phyloP scores from a whole-genome alignment of 2,888 invertebrate species.

The Tachina grossa region DNA sequence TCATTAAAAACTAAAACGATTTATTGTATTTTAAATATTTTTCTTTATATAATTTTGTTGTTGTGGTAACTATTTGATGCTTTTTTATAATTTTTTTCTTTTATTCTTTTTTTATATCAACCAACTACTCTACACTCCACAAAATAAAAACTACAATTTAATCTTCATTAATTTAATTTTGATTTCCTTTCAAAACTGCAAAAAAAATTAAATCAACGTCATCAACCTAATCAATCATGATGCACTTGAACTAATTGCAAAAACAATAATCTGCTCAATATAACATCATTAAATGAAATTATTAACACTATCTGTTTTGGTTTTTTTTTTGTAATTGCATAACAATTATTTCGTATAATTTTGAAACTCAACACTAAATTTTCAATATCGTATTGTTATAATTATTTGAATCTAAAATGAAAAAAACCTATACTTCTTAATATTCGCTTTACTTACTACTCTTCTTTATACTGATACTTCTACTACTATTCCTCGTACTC shows the following conservation, averaged over 20 bases:
- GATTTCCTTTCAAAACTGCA: conserved; percentile 49
- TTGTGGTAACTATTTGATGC: conserved; percentile 70
- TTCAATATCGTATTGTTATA: not conserved
- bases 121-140: conserved; percentile 52
- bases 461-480: conserved; percentile 54
- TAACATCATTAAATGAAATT: conserved; percentile 20
- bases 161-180: conserved; percentile 61
- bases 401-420: conserved; percentile 46
- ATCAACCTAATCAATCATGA: conserved; percentile 49
- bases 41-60: conserved; percentile 65
- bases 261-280: conserved; percentile 10
- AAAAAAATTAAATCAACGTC: conserved; percentile 16
- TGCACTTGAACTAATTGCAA: conserved; percentile 21
- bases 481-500: conserved; percentile 53
- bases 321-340: conserved; percentile 2
- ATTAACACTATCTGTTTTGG: not conserved
- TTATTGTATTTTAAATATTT: conserved; percentile 22
- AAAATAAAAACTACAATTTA: conserved; percentile 50
- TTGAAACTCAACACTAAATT: not conserved
- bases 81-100: conserved; percentile 63
- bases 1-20: conserved; percentile 21
- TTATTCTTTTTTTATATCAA: conserved; percentile 55
- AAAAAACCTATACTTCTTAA: conserved; percentile 58
- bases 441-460: conserved; percentile 68
- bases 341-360: conserved; percentile 22